phyloP scores from a whole-genome alignment of 2,797 vertebrate species.

The Protosalanx chinensis region DNA sequence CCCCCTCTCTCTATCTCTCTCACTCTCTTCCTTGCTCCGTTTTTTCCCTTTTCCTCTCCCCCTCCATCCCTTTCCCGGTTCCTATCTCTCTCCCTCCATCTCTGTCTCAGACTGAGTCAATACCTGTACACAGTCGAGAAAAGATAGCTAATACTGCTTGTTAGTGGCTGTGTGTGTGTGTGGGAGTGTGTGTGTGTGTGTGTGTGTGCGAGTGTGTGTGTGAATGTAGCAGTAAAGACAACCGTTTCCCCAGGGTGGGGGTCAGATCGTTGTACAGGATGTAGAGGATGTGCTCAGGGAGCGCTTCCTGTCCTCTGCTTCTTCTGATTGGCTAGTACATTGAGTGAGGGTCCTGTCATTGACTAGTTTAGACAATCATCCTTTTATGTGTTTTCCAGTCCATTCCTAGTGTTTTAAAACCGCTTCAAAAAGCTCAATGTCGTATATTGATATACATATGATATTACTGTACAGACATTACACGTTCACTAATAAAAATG shows the following conservation, averaged over 20 bases:
- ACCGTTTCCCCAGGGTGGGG: background rate
- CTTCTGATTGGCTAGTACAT: slow-evolving; percentile 6
- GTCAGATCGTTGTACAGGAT: slow-evolving; percentile 15
- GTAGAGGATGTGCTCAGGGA: slow-evolving; percentile 4
- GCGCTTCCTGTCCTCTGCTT: slow-evolving; percentile 5
- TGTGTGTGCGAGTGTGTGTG: slow-evolving; percentile 3
- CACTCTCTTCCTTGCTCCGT: slow-evolving; percentile 15
- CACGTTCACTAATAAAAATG: too few species aligned
- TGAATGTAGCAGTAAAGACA: slow-evolving; percentile 12
- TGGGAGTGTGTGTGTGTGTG: slow-evolving; percentile 20
- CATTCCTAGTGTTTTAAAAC: too few species aligned
- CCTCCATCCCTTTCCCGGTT: slow-evolving; percentile 37
- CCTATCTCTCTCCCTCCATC: slow-evolving; percentile 39
- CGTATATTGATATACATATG: background rate
- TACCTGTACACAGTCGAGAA: slow-evolving; percentile 40
- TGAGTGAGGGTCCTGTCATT: background rate
- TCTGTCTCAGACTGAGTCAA: slow-evolving; percentile 45
- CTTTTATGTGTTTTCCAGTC: too few species aligned
- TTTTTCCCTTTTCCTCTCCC: slow-evolving; percentile 28
- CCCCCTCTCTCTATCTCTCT: slow-evolving; percentile 15
- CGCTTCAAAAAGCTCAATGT: too few species aligned
- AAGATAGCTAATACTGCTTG: slow-evolving; percentile 39
- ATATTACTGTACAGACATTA: background rate
- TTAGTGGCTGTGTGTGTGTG: slow-evolving; percentile 23
- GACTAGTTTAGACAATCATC: too few species aligned